Evolutionary conservation across 92 coral and sea anemone genomes (phyloP).

Genomic region (Metridium senile): DNA sequence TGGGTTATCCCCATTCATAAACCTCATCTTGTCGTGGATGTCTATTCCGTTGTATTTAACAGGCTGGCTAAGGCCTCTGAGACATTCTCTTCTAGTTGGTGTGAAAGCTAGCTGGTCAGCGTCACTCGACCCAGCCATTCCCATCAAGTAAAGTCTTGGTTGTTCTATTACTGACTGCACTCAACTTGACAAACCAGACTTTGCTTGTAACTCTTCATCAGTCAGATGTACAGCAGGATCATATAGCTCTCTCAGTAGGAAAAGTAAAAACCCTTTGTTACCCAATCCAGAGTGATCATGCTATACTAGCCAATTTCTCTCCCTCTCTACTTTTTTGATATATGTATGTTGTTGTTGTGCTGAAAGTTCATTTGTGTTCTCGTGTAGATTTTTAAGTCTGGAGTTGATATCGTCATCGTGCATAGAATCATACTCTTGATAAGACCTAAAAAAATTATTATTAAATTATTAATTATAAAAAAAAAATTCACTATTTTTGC

Average conservation of each 20-base stretch:
- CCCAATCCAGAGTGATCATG: conserved; percentile 41
- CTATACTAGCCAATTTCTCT: conserved; percentile 38
- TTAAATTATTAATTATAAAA: not conserved
- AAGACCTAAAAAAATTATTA: not conserved
- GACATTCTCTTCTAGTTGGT: conserved; percentile 28
- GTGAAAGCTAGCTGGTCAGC: conserved; percentile 30
- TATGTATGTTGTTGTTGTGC: not conserved
- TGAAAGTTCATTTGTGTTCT: not conserved
- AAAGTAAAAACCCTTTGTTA: conserved; percentile 28
- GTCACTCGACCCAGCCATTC: conserved; percentile 10
- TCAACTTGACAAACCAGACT: not conserved
- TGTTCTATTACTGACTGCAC: conserved; percentile 24
- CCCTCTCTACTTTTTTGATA: conserved; percentile 10
- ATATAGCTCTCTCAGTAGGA: conserved; percentile 23
- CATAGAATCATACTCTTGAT: conserved; percentile 26
- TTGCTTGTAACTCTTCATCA: conserved; percentile 7
- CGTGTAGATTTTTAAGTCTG: conserved; percentile 20
- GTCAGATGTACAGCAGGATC: conserved; percentile 50
- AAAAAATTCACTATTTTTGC: not conserved
- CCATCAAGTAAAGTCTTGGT: conserved; percentile 34
- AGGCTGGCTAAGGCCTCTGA: conserved; percentile 14
- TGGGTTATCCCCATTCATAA: conserved; percentile 27
- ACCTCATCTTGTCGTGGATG: conserved; percentile 14
- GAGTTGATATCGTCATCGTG: conserved; percentile 15
- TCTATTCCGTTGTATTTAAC: not conserved